These are phyloP conservation scores for Coranthus polyacanthus DNA, from an alignment of 2,797 vertebrate species.

Conservation along the genomic window DNA sequence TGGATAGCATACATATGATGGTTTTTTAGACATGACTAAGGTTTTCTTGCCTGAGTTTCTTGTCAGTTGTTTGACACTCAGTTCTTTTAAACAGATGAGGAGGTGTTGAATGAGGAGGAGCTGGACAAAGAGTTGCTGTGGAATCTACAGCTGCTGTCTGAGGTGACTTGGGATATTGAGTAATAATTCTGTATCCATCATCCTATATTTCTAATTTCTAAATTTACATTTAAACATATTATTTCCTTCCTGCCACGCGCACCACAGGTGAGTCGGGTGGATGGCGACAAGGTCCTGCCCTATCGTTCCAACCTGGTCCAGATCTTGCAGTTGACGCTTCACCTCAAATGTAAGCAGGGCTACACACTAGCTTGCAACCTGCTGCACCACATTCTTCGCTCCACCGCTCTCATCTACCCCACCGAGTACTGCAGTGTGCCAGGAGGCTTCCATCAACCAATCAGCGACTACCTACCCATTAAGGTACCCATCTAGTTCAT, in stretches of 20 bases:
- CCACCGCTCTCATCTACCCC: slow-evolving; percentile 94
- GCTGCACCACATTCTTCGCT: slow-evolving; percentile 95
- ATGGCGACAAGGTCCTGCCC: slow-evolving; percentile 92
- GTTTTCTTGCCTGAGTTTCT: background rate
- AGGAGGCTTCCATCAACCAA: slow-evolving; percentile 92
- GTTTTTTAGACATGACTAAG: background rate
- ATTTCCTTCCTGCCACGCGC: background rate
- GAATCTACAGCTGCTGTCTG: slow-evolving; percentile 97
- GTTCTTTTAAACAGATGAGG: slow-evolving; percentile 89
- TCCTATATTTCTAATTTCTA: background rate
- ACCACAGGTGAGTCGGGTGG: slow-evolving; percentile 93
- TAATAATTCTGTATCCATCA: background rate
- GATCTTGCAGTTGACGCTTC: slow-evolving; percentile 93
- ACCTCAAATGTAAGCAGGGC: slow-evolving; percentile 96
- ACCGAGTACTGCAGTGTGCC: slow-evolving; percentile 98
- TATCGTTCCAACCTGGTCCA: slow-evolving; percentile 93
- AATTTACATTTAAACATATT: background rate
- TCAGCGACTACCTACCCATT: slow-evolving; percentile 93
- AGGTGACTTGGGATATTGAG: slow-evolving; percentile 84
- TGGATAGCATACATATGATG: background rate
- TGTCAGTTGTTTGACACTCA: slow-evolving; percentile 4
- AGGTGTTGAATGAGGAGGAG: slow-evolving; percentile 94
- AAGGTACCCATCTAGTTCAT: slow-evolving; percentile 84
- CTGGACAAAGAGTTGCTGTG: slow-evolving; percentile 97
- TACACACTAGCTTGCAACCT: slow-evolving; percentile 96